phyloP scores from a whole-genome alignment of 1,140 invertebrate genomes.

The Chironomus striatipennis region DNA sequence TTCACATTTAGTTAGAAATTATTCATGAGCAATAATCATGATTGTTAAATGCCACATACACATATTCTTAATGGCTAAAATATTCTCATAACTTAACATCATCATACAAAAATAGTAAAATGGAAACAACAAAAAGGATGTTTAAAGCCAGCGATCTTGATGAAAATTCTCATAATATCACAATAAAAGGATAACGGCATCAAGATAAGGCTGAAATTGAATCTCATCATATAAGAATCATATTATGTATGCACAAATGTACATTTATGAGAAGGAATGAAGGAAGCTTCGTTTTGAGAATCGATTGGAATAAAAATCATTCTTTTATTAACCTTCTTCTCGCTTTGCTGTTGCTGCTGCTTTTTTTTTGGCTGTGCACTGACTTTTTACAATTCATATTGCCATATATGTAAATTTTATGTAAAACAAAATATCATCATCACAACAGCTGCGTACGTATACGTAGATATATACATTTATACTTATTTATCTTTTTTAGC shows the following conservation, averaged over 20 bases:
- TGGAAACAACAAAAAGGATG: background rate
- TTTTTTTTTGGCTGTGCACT: background rate
- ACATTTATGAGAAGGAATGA: background rate
- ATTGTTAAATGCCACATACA: too few relatives aligned
- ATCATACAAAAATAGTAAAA: background rate
- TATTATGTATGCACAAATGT: background rate
- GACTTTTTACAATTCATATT: conserved; percentile 3
- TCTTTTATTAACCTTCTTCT: background rate
- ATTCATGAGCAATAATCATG: too few relatives aligned
- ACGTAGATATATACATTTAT: too few relatives aligned
- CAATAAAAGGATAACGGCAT: background rate
- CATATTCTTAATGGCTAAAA: too few relatives aligned
- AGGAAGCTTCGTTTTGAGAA: background rate
- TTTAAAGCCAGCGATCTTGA: conserved; percentile 5
- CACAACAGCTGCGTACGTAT: background rate
- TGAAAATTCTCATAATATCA: background rate
- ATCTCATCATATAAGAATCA: background rate
- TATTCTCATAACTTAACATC: background rate
- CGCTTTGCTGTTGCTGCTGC: too few relatives aligned
- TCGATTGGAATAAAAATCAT: conserved; percentile 3
- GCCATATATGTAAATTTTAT: conserved; percentile 9
- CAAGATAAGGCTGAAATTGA: background rate
- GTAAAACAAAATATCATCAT: conserved; percentile 3
- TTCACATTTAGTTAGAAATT: too few relatives aligned
- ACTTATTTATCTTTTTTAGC: too few relatives aligned